A percentile compares a stretch with the other conserved stretches of the same genome.
Conservation (phyloP, 30 jellyfish, hydroid and myxozoan species). For the Aurelia coerulea region DNA sequence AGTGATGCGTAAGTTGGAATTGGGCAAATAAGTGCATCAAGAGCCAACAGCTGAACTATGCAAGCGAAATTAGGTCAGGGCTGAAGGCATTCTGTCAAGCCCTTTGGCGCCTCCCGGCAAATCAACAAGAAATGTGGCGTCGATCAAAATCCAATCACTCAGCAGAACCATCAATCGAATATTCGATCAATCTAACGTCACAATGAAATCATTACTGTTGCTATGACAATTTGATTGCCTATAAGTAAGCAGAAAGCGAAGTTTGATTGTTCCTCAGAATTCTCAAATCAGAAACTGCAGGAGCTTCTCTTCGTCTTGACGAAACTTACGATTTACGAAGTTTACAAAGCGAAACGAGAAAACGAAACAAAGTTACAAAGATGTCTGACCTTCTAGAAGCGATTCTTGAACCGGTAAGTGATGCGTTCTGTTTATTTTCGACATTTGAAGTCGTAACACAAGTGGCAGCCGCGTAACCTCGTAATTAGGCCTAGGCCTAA, state of each 20-base stretch:
- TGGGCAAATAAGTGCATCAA: too few species aligned
- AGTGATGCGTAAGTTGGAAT: too few species aligned
- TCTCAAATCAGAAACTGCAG: conserved; percentile 19
- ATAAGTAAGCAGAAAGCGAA: neutral
- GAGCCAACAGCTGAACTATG: neutral
- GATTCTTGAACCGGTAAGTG: conserved; percentile 22
- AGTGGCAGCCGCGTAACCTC: neutral
- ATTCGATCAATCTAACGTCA: conserved; percentile 32
- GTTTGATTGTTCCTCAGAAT: conserved; percentile 24
- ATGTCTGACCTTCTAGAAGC: conserved; percentile 29
- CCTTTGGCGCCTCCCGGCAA: neutral
- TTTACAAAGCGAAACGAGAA: neutral
- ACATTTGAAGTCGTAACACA: too few species aligned
- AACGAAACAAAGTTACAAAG: neutral
- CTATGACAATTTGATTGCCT: conserved; percentile 7
- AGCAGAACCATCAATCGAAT: neutral
- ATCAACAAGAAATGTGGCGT: conserved; percentile 3
- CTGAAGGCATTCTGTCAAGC: too few species aligned
- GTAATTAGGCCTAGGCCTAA: neutral
- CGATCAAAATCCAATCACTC: neutral
- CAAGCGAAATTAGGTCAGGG: too few species aligned
- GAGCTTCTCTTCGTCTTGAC: conserved; percentile 43
- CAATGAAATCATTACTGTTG: conserved; percentile 38
- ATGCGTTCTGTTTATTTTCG: neutral
- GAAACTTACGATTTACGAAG: neutral